Percentiles rank a stretch among this genome's conserved stretches.
Conservation (phyloP, 1,140 invertebrate genomes). For the Bactericera cockerelli region DNA sequence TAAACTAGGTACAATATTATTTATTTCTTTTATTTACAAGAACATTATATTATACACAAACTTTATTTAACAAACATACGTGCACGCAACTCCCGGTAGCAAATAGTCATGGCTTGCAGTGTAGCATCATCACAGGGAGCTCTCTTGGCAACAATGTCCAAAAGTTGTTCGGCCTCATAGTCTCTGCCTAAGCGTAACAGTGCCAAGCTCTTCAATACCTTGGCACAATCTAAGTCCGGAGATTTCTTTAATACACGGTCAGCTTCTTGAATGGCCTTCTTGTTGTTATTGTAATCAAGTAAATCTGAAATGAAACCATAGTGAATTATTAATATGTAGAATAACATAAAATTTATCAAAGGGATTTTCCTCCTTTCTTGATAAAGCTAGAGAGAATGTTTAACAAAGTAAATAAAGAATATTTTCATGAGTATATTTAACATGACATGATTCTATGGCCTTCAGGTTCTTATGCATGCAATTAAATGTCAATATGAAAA, state of each 20-base stretch:
- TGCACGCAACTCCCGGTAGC: constrained; percentile 80
- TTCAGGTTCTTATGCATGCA: no score
- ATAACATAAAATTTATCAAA: constrained; percentile 11
- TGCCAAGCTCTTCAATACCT: constrained; percentile 77
- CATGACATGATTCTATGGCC: no score
- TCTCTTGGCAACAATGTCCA: constrained; percentile 63
- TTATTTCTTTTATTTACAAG: no score
- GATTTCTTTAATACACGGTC: constrained; percentile 91
- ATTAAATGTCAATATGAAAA: no score
- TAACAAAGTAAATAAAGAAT: no score
- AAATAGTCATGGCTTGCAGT: constrained; percentile 90
- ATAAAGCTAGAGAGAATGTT: neutral
- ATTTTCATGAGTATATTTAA: no score
- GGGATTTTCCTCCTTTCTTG: neutral
- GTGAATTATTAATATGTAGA: constrained; percentile 1
- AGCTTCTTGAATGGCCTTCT: constrained; percentile 92
- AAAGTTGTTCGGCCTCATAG: constrained; percentile 53
- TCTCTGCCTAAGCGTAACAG: constrained; percentile 69
- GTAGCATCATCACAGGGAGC: constrained; percentile 80
- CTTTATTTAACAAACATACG: no score
- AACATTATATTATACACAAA: no score
- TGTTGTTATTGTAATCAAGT: constrained; percentile 89
- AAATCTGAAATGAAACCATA: constrained; percentile 53
- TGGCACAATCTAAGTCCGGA: constrained; percentile 71
- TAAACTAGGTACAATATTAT: no score